Conservation (phyloP, 2,113 vertebrate species). For the Myanophis thanlyinensis region DNA sequence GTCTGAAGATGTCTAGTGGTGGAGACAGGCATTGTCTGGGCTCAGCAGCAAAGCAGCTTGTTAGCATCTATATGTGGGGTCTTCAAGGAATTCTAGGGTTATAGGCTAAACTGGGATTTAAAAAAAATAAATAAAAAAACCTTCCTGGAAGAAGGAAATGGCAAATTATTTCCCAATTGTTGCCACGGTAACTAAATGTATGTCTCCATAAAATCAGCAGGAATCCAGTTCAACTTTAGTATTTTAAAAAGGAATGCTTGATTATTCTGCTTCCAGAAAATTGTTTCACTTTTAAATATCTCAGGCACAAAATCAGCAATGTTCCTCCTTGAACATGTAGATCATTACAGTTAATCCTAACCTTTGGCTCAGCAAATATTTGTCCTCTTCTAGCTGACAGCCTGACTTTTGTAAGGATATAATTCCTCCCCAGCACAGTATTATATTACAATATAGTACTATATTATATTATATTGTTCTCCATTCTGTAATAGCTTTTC, state of each 20-base stretch:
- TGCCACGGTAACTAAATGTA: background rate
- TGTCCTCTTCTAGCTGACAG: background rate
- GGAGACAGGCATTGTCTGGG: background rate
- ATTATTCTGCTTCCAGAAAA: background rate
- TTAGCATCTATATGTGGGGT: background rate
- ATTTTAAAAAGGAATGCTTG: background rate
- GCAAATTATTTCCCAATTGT: background rate
- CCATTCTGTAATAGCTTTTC: background rate
- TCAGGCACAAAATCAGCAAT: background rate
- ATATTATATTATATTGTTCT: background rate
- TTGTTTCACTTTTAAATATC: background rate
- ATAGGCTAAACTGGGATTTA: background rate
- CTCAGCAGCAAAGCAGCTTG: background rate
- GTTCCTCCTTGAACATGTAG: background rate
- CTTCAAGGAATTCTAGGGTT: background rate
- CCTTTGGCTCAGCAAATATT: background rate
- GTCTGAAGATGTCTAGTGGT: background rate
- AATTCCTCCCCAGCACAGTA: background rate
- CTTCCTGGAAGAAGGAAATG: background rate
- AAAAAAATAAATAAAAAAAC: background rate
- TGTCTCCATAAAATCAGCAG: background rate
- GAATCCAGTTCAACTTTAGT: background rate
- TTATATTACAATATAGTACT: background rate
- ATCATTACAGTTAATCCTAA: background rate
- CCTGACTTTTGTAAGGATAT: background rate